Percentiles rank a stretch among this genome's conserved stretches.
phyloP scores from a whole-genome alignment of 2,113 vertebrate genomes.

The Aphelocoma coerulescens region DNA sequence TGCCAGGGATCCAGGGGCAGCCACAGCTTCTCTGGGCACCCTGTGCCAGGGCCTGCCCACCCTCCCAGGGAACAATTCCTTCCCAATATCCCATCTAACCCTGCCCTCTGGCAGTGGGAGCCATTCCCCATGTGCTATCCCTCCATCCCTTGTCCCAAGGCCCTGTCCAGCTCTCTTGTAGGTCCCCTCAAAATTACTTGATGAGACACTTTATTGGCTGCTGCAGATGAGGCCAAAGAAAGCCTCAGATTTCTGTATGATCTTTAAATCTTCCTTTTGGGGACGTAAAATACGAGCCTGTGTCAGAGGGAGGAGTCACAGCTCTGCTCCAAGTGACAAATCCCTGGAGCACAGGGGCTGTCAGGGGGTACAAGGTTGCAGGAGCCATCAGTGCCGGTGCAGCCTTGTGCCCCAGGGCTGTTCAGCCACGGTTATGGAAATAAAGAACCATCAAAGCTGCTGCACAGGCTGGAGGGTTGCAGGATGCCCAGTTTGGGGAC shows the following conservation, averaged over 20 bases:
- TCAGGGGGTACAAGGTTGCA: neutral
- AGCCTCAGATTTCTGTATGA: neutral
- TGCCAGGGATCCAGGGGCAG: neutral
- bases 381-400: neutral
- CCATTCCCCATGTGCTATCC: neutral
- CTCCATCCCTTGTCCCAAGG: neutral
- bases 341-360: neutral
- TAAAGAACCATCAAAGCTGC: neutral
- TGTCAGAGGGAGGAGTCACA: neutral
- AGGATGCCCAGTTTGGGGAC: neutral
- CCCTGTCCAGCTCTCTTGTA: neutral
- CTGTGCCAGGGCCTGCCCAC: neutral
- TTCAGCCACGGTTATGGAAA: neutral
- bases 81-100: rapidly evolving
- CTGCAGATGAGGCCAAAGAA: neutral
- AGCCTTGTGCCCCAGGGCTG: neutral
- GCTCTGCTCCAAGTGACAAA: neutral
- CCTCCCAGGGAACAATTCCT: neutral
- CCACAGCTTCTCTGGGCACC: neutral
- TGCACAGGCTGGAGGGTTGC: neutral
- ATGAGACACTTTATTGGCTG: neutral
- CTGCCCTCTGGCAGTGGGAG: neutral
- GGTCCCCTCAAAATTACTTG: neutral
- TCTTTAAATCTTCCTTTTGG: neutral
- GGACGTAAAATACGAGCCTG: rapidly evolving